Base-by-base conservation (phyloP, 2,113 vertebrate species). In the Prionailurus viverrinus region DNA sequence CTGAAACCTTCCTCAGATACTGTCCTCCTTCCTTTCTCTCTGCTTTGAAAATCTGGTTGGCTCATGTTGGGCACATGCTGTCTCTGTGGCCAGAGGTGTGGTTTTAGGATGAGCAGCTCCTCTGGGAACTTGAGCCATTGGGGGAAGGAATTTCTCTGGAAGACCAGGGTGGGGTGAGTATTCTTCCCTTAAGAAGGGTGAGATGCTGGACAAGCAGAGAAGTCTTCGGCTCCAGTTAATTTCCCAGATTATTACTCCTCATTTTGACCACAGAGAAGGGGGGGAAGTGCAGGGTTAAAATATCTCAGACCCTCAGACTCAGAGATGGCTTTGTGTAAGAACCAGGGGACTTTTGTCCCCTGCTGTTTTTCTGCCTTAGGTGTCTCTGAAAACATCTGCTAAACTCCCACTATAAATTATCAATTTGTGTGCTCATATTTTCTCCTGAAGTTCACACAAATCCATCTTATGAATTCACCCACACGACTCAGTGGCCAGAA, bases 381-480 rank as follows among this genome's bases (percentile, higher is more conserved):
- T 21, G 68, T 58, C 65, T 97, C 76, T 68, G 84, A 39, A 98
- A 97, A 94, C 81, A 95, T 90, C 88, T 69, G 65, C 83, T 84
- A 13, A 92, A 29, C 71, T 51, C 84, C 92, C 74, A 84, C 91
- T 68, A 51, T 68, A 48, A 89, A 88, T 91, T 39, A 91, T 58
- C 81, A 80, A 23, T 66, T 66, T 82, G 39, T 63, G 18, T 27
- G 71, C 68, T 96, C 81, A n/a, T 90, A 39, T 97, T 97, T 97
- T 25, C 81, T 84, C 76, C 84, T 12, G 74, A 81, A 89, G 88
- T 86, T 94, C 36, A 14, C 71, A 73, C 97, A 94, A 66, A 96
- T 95, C 79, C 87, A 71, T 81, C 8, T 91, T 69, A 96, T 91
- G 89, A 89, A 95, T 97, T 96, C 94, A 74, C 66, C 66, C 21